Base-by-base conservation (phyloP, 2,888 invertebrate species). In the Sympetrum striolatum region DNA sequence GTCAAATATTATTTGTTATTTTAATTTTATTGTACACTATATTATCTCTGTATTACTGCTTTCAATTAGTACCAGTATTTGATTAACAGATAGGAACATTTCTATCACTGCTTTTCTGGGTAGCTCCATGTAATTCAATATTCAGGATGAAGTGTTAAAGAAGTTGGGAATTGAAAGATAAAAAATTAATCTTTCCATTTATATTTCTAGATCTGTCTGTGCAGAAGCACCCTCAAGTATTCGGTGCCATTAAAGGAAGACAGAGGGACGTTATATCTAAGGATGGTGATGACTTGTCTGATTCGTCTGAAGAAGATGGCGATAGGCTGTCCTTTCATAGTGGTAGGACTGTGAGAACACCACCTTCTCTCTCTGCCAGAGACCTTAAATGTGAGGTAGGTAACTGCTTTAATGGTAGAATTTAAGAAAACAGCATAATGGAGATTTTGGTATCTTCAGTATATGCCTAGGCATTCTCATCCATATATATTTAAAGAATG, bases 371-470 rank as follows among this genome's bases (percentile, higher is more conserved):
- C 15, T 35, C 86, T 86, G 15, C 37, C 2, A 86, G 60, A 60
- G 86, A 86, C 14, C 25, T 86, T 35, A 86, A 86, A n/a, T n/a
- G 10, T 86, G 86, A 86, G 86, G 86, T 86, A 31, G 39, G 81
- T 60, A 86, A 58, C 60, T 10, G 37, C 18, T 18, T 79, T 14
- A 3, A 79, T 25, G 15, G 15, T 53, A 18, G 2, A 18, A 53
- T 53, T 53, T 53, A 5, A 53, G 53, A 53, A 44, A 18, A 3
- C 53, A 53, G 15, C 18, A 35, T 3, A 90, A 4, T 31, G 12
- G 6, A 14, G 10, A 48, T 14, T 53, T 15, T 53, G 53, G 8
- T 14, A 53, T 53, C 53, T 53, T 53, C 18, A 53, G 0, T 18
- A 53, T 53, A 18, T 18, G 18, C 2, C 15, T 53, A 53, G 1